These are phyloP conservation scores for Penelope pileata DNA, from an alignment of 2,113 vertebrate genomes.

Conservation along the genomic window DNA sequence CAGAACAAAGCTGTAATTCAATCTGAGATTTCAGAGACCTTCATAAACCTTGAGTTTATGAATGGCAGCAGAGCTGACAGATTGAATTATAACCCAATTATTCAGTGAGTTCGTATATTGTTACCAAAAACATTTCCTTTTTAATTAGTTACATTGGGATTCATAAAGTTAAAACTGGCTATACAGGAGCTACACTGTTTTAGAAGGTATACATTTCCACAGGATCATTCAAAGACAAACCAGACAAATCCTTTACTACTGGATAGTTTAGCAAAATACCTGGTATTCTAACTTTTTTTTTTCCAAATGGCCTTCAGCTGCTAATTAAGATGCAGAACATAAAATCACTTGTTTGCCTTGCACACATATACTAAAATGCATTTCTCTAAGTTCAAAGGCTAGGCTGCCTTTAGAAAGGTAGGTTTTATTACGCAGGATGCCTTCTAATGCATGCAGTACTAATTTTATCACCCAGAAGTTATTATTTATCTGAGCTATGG, in stretches of 20 bases:
- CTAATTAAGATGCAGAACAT: background rate
- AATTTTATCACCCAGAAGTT: background rate
- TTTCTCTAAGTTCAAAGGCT: background rate
- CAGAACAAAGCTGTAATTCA: slow-evolving; percentile 45
- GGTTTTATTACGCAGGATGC: background rate
- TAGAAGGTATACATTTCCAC: background rate
- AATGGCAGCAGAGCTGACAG: slow-evolving; percentile 48
- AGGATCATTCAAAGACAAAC: background rate
- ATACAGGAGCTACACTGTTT: background rate
- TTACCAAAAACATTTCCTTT: slow-evolving; percentile 33
- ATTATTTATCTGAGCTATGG: background rate
- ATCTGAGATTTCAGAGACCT: slow-evolving; percentile 11
- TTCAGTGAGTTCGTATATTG: background rate
- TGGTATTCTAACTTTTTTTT: background rate
- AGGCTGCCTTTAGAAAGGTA: background rate
- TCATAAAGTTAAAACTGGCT: slow-evolving; percentile 2
- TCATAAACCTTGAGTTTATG: slow-evolving; percentile 41
- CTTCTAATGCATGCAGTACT: background rate
- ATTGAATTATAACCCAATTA: slow-evolving; percentile 49
- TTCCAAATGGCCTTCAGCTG: background rate
- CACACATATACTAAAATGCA: background rate
- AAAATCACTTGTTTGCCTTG: background rate
- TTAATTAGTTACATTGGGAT: slow-evolving; percentile 47
- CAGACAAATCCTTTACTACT: background rate
- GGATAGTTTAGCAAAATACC: background rate